Base-by-base conservation (phyloP, 2,113 vertebrate genomes). In the Elaphurus davidianus region DNA sequence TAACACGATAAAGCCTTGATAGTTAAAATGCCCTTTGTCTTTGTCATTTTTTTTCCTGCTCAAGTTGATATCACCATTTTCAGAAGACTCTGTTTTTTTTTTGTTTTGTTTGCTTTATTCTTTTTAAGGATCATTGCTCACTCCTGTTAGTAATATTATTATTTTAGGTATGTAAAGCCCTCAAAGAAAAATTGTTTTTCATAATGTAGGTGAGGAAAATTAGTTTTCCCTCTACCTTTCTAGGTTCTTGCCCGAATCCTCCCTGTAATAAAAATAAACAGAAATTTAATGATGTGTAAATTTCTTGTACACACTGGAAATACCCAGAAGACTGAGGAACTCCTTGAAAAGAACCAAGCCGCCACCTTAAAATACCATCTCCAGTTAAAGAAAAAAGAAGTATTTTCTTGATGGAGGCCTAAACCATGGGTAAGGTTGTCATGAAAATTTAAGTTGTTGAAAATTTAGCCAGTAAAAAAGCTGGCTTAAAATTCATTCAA, bases 1-100 rank as follows among this genome's bases (percentile, higher is more conserved):
- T 82, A 90, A 86, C n/a, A 83, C 21, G 78, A 96, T 92, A 93
- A 96, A 89, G 54, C 1, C 28, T 71, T 74, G 10, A 67, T 78
- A 91, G 78, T 94, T 93, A 96, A 97, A 94, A 87, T 79, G 54
- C 19, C 71, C 78, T 90, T 78, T 86, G 50, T 96, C 83, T 95
- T 88, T 91, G 50, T 94, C 86, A 81, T 13, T 67, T 96, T 55
- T 50, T 86, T 78, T 60, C 8, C 33, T 94, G 7, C 23, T 85
- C 76, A 67, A 23, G 36, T 93, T 96, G 88, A 57, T 67, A 81
- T 91, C 23, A 91, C 15, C 45, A 76, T 79, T 94, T 89, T 96
- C 52, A 88, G 59, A 96, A 91, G 36, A 83, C 33, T 86, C 55
- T 87, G 8, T 55, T 86, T 71, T 89, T 89, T 90, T 82, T 43